Percentiles rank a stretch among this genome's conserved stretches.
Conservation (phyloP, 1,140 invertebrate genomes). For the Copidosoma floridanum region DNA sequence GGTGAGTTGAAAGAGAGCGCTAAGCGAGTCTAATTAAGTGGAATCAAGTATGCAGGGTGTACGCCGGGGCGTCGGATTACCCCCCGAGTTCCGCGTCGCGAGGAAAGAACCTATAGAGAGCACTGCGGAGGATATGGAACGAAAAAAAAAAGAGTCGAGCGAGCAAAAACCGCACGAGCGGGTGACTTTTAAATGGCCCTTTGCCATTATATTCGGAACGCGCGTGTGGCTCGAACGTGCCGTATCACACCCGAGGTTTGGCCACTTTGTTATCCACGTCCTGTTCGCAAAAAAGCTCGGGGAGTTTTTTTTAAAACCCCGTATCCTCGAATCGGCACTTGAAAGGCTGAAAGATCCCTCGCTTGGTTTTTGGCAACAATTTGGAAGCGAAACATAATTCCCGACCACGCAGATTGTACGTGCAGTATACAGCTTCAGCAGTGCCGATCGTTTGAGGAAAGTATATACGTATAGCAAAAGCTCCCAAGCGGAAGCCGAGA, state of each 20-base stretch:
- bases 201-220: conserved; percentile 31
- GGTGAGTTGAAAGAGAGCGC: too few species aligned
- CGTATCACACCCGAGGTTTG: too few species aligned
- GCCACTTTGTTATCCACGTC: not conserved
- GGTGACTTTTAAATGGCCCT: conserved; percentile 33
- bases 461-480: too few species aligned
- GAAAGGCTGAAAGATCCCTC: too few species aligned
- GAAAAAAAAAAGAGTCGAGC: conserved; percentile 27
- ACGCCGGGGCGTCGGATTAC: conserved; percentile 42
- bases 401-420: not conserved
- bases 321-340: too few species aligned
- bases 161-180: conserved; percentile 9
- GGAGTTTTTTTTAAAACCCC: not conserved
- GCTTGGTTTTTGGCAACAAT: not conserved
- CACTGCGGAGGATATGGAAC: conserved; percentile 7
- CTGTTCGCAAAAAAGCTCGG: not conserved
- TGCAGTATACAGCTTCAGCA: too few species aligned
- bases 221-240: too few species aligned
- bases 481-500: too few species aligned
- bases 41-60: conserved; percentile 46
- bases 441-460: not conserved
- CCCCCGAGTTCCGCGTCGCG: conserved; percentile 9
- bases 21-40: conserved; percentile 49
- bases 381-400: not conserved
- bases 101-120: too few species aligned